Evolutionary conservation across 1,140 invertebrate genomes (phyloP), one percentile per base, ranked within the genome.

Genomic region (Ceratitis capitata): DNA sequence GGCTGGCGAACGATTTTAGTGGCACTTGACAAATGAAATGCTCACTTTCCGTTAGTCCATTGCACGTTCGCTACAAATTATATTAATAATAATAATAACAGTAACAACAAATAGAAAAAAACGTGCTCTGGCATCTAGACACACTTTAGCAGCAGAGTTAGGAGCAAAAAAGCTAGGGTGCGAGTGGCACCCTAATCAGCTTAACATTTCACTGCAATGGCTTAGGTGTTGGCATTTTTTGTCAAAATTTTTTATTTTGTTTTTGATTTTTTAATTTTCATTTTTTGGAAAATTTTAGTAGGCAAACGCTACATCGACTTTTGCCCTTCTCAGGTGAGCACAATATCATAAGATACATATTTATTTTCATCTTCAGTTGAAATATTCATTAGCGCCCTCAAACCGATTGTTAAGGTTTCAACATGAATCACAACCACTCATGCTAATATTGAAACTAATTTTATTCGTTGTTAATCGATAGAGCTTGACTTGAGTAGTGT

Each of bases 21-120:
- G 69, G 35, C n/a, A 45, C 69, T 78, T 78, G 69, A n/a, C 45
- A n/a, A n/a, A 78, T 78, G 69, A 35, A n/a, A 78, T 45, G 10
- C 2, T n/a, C 35, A 78, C 69, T 78, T 45, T 39, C 69, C n/a
- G 19, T 78, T 45, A 35, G 69, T 78, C n/a, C 23, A 39, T 78
- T 78, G 42, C 69, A 78, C 45, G n/a, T n/a, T n/a, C n/a, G 69
- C 39, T 23, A 45, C 69, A 56, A 56, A 56, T n/a, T n/a, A n/a
- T n/a, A n/a, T n/a, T n/a, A n/a, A n/a, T n/a, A n/a, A n/a, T n/a
- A n/a, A n/a, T n/a, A 56, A 56, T n/a, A 56, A n/a, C 4, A 9
- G 1, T 23, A 42, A 78, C 39, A 45, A 29, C 61, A 69, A 29
- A 19, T 4, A n/a, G n/a, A 16, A 19, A 19, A 0, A 19, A 4